Evolutionary conservation across 2,888 invertebrate genomes (phyloP).

Genomic region (Synanthedon tipuliformis): DNA sequence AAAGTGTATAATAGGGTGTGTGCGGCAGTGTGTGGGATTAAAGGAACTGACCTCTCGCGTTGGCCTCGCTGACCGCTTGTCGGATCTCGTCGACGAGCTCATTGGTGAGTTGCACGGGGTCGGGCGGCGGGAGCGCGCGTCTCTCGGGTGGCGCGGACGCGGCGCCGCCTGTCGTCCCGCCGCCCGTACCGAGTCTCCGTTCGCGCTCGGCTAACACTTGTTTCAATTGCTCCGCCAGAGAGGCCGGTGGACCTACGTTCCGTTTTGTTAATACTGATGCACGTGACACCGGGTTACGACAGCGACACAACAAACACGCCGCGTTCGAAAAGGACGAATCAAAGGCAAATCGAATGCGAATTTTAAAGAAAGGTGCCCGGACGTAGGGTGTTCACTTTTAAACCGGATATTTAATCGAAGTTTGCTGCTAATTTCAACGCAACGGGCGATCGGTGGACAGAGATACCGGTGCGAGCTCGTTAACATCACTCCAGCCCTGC

Average conservation of each 20-base stretch:
- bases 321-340: no score
- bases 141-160: constrained; percentile 3
- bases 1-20: no score
- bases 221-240: constrained; percentile 87
- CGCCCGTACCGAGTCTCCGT: constrained; percentile 72
- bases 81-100: constrained; percentile 88
- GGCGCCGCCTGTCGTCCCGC: constrained; percentile 1
- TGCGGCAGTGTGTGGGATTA: no score
- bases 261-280: no score
- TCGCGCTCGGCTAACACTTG: constrained; percentile 88
- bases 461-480: no score
- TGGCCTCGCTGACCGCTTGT: constrained; percentile 89
- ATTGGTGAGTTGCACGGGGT: constrained; percentile 80
- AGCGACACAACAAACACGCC: not conserved
- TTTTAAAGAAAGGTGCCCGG: not conserved
- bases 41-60: constrained; percentile 77
- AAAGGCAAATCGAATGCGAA: not conserved
- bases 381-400: no score
- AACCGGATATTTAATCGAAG: no score
- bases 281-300: not conserved
- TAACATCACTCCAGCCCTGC: no score
- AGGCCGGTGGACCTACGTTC: constrained; percentile 76
- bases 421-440: no score
- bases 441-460: no score
- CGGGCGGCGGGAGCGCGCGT: constrained; percentile 44